phyloP scores from a whole-genome alignment of 2,113 vertebrate species.

The Taurulus bubalis region DNA sequence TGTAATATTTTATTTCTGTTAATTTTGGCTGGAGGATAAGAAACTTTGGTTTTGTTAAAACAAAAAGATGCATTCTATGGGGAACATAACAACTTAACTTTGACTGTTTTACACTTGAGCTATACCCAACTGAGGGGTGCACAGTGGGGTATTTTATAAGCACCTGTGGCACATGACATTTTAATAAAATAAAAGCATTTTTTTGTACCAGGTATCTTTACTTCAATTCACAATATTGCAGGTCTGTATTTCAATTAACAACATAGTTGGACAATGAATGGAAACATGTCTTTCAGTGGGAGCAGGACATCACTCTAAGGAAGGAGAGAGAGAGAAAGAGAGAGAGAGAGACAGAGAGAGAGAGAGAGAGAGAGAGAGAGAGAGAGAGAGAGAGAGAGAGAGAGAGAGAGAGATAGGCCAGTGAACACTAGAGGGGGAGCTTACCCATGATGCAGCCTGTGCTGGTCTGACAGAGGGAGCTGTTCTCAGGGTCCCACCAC shows the following conservation, averaged over 20 bases:
- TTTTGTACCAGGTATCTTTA: not conserved
- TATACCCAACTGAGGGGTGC: not conserved
- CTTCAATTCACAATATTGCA: not conserved
- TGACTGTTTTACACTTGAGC: not conserved
- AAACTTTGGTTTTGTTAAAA: not conserved
- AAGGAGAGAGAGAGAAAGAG: not conserved
- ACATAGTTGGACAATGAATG: slow-evolving; percentile 6
- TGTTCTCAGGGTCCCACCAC: slow-evolving; percentile 83
- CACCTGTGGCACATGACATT: slow-evolving; percentile 10
- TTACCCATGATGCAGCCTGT: slow-evolving; percentile 88
- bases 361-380: no score
- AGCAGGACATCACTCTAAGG: slow-evolving; percentile 57
- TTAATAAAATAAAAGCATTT: not conserved
- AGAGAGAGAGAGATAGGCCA: slow-evolving; percentile 76
- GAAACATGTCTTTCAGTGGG: slow-evolving; percentile 33
- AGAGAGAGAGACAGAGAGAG: slow-evolving; percentile 66
- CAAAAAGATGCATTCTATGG: not conserved
- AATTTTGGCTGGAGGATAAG: not conserved
- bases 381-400: not conserved
- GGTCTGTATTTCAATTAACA: not conserved
- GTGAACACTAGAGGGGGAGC: slow-evolving; percentile 99
- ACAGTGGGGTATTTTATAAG: not conserved
- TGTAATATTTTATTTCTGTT: not conserved
- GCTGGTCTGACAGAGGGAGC: slow-evolving; percentile 79
- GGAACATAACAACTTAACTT: not conserved